Evolutionary conservation across 2,888 invertebrate genomes (phyloP), one percentile per base, ranked within the genome.

Genomic region (Seladonia tumulorum): DNA sequence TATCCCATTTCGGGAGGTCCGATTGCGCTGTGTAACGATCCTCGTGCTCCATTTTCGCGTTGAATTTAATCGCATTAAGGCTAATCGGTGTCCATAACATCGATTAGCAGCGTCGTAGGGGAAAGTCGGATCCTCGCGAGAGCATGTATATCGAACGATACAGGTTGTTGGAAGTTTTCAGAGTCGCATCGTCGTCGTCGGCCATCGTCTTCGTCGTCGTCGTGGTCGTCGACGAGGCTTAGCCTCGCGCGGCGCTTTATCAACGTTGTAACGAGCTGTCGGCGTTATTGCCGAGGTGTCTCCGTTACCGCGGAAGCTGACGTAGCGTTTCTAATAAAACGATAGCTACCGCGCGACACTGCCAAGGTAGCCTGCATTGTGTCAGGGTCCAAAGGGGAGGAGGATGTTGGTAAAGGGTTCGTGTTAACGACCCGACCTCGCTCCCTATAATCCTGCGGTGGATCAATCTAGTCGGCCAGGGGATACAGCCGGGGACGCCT

Each of bases 251-350:
- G 88, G 87, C 91, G 94, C 94, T 94, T 94, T 94, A 94, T 94
- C 94, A 94, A 94, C 91, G 93, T 92, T 93, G 94, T 94, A 95
- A 95, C 94, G 94, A 94, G 94, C 95, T 94, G 94, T 94, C 94
- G 93, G 90, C 92, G 92, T 94, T 94, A 94, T 94, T 94, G 94
- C 93, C 92, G 92, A 92, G 92, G 93, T 91, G 94, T 93, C 93
- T 92, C 93, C 92, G 91, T 92, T 92, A 91, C 92, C 92, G 87
- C 93, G 89, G 88, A 91, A 93, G 94, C 94, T 94, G 94, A 94
- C 94, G 93, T 89, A 90, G 94, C 94, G 92, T 90, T 93, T 94
- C 93, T 93, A 94, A 94, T 94, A 93, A 94, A 94, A 94, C 93
- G 93, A 92, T 92, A 90, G 89, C 88, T 71, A 53, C 83, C 72